A percentile compares a stretch with the other conserved stretches of the same genome.
These are phyloP conservation scores for Catamblyrhynchus diadema DNA, from an alignment of 2,797 vertebrate genomes.

Conservation along the genomic window DNA sequence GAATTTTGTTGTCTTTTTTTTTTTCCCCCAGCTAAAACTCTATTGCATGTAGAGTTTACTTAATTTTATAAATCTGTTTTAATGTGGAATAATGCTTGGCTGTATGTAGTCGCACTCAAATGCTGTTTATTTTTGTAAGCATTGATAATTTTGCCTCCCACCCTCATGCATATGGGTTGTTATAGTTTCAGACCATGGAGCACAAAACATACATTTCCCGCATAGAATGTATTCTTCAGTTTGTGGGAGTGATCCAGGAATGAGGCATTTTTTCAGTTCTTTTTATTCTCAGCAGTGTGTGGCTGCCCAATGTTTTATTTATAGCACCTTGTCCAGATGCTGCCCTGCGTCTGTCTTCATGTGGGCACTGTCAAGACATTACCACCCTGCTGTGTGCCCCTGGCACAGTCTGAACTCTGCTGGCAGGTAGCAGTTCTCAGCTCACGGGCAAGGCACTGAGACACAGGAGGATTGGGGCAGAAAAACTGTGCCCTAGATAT, in stretches of 20 bases:
- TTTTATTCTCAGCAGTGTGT: background rate
- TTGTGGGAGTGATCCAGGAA: background rate
- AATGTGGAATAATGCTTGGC: background rate
- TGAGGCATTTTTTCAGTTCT: background rate
- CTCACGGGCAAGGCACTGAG: background rate
- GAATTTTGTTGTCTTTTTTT: background rate
- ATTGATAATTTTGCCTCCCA: background rate
- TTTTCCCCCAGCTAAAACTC: background rate
- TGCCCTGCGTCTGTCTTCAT: background rate
- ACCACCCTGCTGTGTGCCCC: background rate
- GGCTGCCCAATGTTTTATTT: background rate
- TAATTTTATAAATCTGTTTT: background rate
- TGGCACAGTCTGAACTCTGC: background rate
- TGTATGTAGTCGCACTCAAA: background rate
- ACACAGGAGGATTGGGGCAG: background rate
- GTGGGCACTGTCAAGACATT: background rate
- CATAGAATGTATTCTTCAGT: fast-evolving
- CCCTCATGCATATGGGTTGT: background rate
- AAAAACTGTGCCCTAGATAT: background rate
- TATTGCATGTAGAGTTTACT: background rate
- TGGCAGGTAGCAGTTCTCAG: background rate
- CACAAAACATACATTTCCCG: background rate
- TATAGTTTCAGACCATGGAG: background rate
- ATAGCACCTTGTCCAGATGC: background rate
- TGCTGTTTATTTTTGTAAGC: background rate